Evolutionary conservation across 2,888 invertebrate species (phyloP).

Genomic region (Spicauda simplicius): DNA sequence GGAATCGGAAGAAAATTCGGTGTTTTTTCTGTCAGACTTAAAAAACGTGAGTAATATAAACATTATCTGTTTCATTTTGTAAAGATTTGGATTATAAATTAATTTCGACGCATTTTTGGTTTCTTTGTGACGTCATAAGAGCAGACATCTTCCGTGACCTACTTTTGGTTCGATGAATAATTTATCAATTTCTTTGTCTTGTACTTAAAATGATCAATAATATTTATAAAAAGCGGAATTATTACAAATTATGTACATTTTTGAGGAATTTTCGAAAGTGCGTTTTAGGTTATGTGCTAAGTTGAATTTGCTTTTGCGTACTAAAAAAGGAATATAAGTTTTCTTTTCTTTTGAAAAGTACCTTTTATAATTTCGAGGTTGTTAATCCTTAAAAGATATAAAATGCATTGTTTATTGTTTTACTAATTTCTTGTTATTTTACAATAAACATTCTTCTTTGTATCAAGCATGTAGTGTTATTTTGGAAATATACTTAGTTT

Average conservation of each 20-base stretch:
- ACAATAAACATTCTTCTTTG: too few species aligned
- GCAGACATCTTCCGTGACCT: neutral
- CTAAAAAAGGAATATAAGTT: too few species aligned
- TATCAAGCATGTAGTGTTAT: too few species aligned
- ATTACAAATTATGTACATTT: neutral
- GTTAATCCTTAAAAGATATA: too few species aligned
- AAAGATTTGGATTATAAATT: neutral
- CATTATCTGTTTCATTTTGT: too few species aligned
- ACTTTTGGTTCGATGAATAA: neutral
- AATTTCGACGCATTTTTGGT: neutral
- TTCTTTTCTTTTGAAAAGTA: neutral
- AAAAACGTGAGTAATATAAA: neutral
- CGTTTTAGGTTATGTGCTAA: neutral
- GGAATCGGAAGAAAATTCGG: conserved; percentile 12
- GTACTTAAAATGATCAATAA: neutral
- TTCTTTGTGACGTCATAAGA: neutral
- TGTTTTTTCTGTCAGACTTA: neutral
- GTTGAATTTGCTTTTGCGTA: neutral
- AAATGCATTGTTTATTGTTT: too few species aligned
- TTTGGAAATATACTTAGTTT: too few species aligned
- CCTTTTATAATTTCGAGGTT: neutral
- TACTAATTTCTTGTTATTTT: too few species aligned
- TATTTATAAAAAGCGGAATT: neutral
- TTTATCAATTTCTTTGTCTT: conserved; percentile 9
- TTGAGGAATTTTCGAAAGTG: neutral